Percentiles rank a stretch among this genome's conserved stretches.
Conservation (phyloP, 2,888 invertebrate species). For the Nemotelus nigrinus region DNA sequence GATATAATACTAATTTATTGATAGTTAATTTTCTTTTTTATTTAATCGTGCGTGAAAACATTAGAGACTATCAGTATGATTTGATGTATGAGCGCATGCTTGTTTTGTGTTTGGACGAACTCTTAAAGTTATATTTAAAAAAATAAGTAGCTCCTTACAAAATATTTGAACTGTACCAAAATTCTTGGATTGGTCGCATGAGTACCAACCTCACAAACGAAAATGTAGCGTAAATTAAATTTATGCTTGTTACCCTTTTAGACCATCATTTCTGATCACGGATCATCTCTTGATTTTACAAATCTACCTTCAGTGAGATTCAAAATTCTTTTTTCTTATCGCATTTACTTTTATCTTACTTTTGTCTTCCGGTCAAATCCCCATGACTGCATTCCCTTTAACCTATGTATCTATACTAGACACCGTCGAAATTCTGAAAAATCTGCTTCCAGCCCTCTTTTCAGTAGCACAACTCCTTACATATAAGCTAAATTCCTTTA, state of each 20-base stretch:
- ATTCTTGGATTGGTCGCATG: no score
- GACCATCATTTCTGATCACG: no score
- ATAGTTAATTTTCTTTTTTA: not conserved
- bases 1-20: constrained; percentile 17
- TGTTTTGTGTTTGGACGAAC: no score
- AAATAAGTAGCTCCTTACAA: no score
- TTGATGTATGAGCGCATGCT: no score
- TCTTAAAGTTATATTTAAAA: no score
- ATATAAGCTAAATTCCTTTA: not conserved
- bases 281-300: not conserved
- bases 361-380: not conserved
- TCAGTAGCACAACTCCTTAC: not conserved
- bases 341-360: not conserved
- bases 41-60: constrained; percentile 6
- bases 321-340: not conserved
- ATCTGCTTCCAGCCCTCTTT: not conserved
- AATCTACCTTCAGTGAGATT: not conserved
- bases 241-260: no score
- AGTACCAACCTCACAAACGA: no score
- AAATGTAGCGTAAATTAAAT: no score
- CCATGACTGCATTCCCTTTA: not conserved
- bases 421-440: not conserved
- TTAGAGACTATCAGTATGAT: no score
- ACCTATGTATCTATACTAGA: no score
- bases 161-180: no score